Conservation (phyloP, 2,797 vertebrate genomes). For the Rhadinocentrus ornatus region DNA sequence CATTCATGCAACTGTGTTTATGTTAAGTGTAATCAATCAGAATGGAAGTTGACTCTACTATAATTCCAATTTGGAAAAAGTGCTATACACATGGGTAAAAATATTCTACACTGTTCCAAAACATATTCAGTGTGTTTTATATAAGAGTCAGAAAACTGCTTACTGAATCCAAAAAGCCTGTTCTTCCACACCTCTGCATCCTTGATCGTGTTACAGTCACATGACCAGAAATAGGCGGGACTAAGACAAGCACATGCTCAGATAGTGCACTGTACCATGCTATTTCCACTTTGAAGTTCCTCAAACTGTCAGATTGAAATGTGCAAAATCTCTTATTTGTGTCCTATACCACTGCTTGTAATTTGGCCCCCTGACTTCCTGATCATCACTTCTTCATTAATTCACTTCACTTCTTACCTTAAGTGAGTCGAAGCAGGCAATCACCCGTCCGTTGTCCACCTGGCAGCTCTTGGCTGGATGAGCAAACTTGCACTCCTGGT, state of each 20-base stretch:
- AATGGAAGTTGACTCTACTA: conserved; percentile 25
- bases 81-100: conserved; percentile 38
- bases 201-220: conserved; percentile 60
- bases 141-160: conserved; percentile 51
- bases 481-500: conserved; percentile 98
- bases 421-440: conserved; percentile 98
- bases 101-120: conserved; percentile 24
- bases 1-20: conserved; percentile 32
- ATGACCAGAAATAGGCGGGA: conserved; percentile 73
- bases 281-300: conserved; percentile 40
- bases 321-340: conserved; percentile 19
- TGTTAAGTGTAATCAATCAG: conserved; percentile 15
- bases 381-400: conserved; percentile 1
- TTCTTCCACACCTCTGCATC: conserved; percentile 1
- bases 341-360: conserved; percentile 10
- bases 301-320: conserved; percentile 27
- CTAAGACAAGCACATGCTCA: conserved; percentile 72
- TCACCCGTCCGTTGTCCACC: conserved; percentile 98
- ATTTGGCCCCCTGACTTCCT: conserved; percentile 21
- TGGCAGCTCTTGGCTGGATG: conserved; percentile 97
- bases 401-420: conserved; percentile 88
- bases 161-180: conserved; percentile 46
- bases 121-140: conserved; percentile 49
- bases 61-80: conserved; percentile 17
- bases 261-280: conserved; percentile 54